Conservation (phyloP, 2,888 invertebrate species). For the Ennomos fuscantarius region DNA sequence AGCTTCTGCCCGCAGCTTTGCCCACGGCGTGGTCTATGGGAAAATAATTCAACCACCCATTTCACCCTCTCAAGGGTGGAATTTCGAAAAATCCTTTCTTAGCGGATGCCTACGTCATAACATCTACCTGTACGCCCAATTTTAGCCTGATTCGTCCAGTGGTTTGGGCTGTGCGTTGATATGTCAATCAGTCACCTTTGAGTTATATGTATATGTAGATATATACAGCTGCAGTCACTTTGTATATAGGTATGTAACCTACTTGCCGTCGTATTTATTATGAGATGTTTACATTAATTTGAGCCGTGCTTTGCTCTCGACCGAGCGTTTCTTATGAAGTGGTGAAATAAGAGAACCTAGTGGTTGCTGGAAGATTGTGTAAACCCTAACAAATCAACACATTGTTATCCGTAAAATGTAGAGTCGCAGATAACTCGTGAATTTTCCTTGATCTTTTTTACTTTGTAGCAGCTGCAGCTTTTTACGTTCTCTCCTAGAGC, state of each 20-base stretch:
- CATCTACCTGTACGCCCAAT: no score
- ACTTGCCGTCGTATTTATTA: conserved; percentile 39
- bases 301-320: conserved; percentile 32
- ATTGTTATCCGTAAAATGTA: conserved; percentile 48
- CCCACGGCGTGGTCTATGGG: no score
- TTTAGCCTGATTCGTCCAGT: no score
- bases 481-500: conserved; percentile 18
- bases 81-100: no score
- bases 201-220: no score
- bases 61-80: no score
- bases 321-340: conserved; percentile 48
- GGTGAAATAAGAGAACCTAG: conserved; percentile 45
- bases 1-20: no score
- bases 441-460: conserved; percentile 15
- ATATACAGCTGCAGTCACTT: conserved; percentile 17
- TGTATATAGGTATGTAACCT: conserved; percentile 28
- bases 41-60: no score
- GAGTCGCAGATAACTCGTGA: conserved; percentile 30
- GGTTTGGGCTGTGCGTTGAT: no score
- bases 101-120: no score
- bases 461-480: conserved; percentile 20
- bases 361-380: conserved; percentile 43
- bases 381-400: conserved; percentile 49
- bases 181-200: no score
- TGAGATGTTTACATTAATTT: conserved; percentile 48